A percentile compares a stretch with the other conserved stretches of the same genome.
Conservation (phyloP, 2,797 vertebrate genomes). For the Muscicapa striata region DNA sequence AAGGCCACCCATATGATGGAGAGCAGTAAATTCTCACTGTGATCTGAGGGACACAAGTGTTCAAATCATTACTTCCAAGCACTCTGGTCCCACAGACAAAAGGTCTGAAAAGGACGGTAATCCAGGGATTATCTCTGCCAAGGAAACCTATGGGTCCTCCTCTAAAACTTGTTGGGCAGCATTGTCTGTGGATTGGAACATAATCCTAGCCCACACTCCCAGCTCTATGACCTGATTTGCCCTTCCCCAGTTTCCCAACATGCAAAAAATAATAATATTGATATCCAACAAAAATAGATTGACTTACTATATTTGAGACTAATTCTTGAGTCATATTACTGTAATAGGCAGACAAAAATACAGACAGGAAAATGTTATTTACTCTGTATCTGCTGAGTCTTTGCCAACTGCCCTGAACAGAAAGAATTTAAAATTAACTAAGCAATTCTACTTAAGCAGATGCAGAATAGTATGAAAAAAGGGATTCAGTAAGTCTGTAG, state of each 20-base stretch:
- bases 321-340: not conserved
- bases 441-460: not conserved
- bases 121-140: not conserved
- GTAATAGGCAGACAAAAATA: not conserved
- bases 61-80: not conserved
- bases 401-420: not conserved
- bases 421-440: not conserved
- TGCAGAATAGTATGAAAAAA: not conserved
- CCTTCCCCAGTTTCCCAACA: not conserved
- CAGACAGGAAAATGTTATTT: not conserved
- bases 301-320: not conserved
- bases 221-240: not conserved
- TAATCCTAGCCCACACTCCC: not conserved
- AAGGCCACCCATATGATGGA: not conserved
- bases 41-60: not conserved
- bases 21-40: not conserved
- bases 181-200: not conserved
- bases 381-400: not conserved
- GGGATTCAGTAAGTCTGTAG: not conserved
- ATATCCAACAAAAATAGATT: not conserved
- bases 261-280: not conserved
- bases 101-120: not conserved
- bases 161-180: not conserved
- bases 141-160: not conserved
- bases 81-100: not conserved